Conservation (phyloP, 2,797 vertebrate genomes). For the Alca torda region DNA sequence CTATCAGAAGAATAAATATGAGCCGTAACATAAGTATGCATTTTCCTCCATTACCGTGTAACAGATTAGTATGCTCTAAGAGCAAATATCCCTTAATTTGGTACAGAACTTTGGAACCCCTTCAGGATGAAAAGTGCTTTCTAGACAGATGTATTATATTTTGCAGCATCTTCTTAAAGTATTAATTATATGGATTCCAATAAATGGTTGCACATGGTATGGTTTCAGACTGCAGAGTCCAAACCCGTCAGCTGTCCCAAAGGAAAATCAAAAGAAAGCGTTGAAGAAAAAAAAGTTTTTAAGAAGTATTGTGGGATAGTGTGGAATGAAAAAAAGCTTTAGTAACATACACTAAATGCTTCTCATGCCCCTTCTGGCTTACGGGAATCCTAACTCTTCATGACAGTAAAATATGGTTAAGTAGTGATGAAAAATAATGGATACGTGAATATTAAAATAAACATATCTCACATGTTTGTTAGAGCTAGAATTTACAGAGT, state of each 20-base stretch:
- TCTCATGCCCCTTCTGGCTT: not conserved
- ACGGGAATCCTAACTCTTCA: not conserved
- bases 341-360: not conserved
- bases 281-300: not conserved
- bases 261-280: not conserved
- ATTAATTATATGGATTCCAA: not conserved
- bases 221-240: not conserved
- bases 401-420: not conserved
- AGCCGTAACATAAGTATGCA: not conserved
- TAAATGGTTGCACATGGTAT: not conserved
- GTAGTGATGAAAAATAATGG: not conserved
- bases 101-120: not conserved
- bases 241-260: not conserved
- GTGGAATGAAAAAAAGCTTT: not conserved
- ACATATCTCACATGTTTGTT: not conserved
- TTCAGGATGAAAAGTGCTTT: not conserved
- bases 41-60: not conserved
- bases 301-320: not conserved
- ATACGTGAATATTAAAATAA: not conserved
- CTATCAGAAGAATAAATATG: slow-evolving; percentile 9
- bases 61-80: not conserved
- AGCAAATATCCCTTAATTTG: not conserved
- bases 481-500: not conserved
- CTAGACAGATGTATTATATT: not conserved
- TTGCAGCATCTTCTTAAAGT: not conserved